Evolutionary conservation across 2,113 vertebrate species (phyloP).

Genomic region (Pelusios castaneus): DNA sequence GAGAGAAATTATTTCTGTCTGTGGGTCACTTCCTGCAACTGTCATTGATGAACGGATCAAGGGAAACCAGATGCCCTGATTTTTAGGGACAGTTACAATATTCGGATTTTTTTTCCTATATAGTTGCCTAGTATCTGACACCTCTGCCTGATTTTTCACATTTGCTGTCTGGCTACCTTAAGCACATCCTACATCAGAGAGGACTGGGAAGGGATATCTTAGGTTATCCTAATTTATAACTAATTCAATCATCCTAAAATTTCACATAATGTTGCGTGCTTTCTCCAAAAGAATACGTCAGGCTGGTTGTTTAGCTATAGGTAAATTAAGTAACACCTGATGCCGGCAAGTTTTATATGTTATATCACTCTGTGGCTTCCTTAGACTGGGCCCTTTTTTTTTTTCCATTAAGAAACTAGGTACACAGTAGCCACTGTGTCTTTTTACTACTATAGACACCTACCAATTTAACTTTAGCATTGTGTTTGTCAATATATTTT

Average conservation of each 20-base stretch:
- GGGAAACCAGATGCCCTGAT: too few species aligned
- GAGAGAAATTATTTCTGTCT: background rate
- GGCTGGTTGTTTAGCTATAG: background rate
- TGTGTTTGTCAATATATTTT: background rate
- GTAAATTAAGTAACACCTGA: background rate
- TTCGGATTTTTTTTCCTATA: too few species aligned
- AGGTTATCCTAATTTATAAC: background rate
- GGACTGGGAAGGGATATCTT: background rate
- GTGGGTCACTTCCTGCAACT: background rate
- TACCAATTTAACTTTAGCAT: background rate
- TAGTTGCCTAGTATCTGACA: too few species aligned
- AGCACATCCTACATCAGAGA: background rate
- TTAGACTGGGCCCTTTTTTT: background rate
- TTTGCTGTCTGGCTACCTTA: too few species aligned
- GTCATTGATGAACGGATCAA: background rate
- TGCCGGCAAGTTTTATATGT: background rate
- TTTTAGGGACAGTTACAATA: too few species aligned
- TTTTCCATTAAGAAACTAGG: background rate
- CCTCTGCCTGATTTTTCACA: too few species aligned
- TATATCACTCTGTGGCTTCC: background rate
- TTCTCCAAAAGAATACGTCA: background rate
- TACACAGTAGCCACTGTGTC: background rate
- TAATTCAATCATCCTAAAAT: background rate
- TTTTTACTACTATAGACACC: background rate
- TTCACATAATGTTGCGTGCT: background rate